A percentile compares a stretch with the other conserved stretches of the same genome.
These are phyloP conservation scores for Troides aeacus DNA, from an alignment of 2,888 invertebrate species.

Conservation along the genomic window DNA sequence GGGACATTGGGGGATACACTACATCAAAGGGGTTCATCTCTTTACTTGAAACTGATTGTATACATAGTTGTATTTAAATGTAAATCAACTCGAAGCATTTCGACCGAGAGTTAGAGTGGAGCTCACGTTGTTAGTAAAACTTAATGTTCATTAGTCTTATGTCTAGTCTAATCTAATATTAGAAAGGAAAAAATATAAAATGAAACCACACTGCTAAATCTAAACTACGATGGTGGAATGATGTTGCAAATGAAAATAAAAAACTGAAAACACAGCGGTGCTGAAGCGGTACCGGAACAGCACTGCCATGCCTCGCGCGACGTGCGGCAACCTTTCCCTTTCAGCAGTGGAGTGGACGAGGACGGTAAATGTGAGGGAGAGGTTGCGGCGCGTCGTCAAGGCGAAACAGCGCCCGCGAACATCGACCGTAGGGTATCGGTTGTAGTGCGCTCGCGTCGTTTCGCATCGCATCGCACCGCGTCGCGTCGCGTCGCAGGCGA, in stretches of 20 bases:
- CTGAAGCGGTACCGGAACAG: constrained; percentile 62
- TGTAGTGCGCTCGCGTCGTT: constrained; percentile 56
- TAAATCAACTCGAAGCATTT: constrained; percentile 13
- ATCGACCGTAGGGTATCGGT: constrained; percentile 57
- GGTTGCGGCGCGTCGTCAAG: constrained; percentile 34
- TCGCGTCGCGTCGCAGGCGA: too few relatives aligned
- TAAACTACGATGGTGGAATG: constrained; percentile 44
- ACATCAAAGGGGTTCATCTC: not conserved
- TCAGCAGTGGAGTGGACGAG: not conserved
- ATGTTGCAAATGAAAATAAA: constrained; percentile 62
- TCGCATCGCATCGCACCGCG: constrained; percentile 1
- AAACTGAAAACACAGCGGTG: constrained; percentile 62
- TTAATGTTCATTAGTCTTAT: constrained; percentile 4
- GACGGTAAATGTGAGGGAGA: constrained; percentile 3
- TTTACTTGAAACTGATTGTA: not conserved
- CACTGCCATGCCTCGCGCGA: constrained; percentile 59
- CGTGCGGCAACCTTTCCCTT: too few relatives aligned
- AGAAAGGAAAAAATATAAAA: constrained; percentile 5
- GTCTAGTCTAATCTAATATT: constrained; percentile 11
- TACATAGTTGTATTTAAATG: not conserved
- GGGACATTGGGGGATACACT: constrained; percentile 11
- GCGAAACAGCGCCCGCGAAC: constrained; percentile 69
- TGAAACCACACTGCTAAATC: constrained; percentile 13
- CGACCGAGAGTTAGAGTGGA: not conserved
- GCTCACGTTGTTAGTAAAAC: too few relatives aligned